Evolutionary conservation across 2,888 invertebrate genomes (phyloP).

Genomic region (Acrocyrtus sp.): DNA sequence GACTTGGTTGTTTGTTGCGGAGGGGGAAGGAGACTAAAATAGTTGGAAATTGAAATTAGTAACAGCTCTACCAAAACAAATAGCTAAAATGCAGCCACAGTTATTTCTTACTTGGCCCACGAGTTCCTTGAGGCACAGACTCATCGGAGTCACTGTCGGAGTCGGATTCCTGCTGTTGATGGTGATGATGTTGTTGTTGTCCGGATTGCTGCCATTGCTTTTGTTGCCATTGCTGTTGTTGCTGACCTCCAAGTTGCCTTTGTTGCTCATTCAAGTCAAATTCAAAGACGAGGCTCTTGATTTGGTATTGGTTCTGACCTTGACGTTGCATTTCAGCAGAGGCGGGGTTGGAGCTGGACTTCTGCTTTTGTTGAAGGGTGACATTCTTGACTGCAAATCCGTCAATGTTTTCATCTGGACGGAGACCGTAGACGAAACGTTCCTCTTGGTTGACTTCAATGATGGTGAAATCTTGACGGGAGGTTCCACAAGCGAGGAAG

Average conservation of each 20-base stretch:
- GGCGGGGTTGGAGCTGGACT: conserved; percentile 10
- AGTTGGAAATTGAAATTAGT: no score
- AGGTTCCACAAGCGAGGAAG: conserved; percentile 58
- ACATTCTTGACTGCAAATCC: conserved; percentile 58
- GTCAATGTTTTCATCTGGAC: conserved; percentile 46
- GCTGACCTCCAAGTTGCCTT: conserved; percentile 27
- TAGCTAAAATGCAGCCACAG: neutral
- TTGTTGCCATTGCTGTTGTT: conserved; percentile 2
- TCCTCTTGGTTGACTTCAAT: conserved; percentile 58
- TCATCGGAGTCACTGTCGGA: conserved; percentile 15
- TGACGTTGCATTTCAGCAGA: conserved; percentile 15
- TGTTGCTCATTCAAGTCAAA: conserved; percentile 59
- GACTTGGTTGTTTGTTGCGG: conserved; percentile 32
- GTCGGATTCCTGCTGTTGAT: conserved; percentile 16
- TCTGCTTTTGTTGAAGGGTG: conserved; percentile 46
- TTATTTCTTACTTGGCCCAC: conserved; percentile 18
- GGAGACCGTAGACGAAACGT: conserved; percentile 55
- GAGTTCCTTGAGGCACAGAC: conserved; percentile 14
- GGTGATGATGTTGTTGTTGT: conserved; percentile 2
- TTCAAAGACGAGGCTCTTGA: conserved; percentile 46
- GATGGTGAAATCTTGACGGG: conserved; percentile 54
- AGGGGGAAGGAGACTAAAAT: conserved; percentile 34
- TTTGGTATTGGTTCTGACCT: conserved; percentile 35
- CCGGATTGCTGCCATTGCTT: conserved; percentile 22
- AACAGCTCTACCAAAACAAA: no score